These are phyloP conservation scores for Perizoma affinitatum DNA, from an alignment of 2,888 invertebrate genomes.

Conservation along the genomic window DNA sequence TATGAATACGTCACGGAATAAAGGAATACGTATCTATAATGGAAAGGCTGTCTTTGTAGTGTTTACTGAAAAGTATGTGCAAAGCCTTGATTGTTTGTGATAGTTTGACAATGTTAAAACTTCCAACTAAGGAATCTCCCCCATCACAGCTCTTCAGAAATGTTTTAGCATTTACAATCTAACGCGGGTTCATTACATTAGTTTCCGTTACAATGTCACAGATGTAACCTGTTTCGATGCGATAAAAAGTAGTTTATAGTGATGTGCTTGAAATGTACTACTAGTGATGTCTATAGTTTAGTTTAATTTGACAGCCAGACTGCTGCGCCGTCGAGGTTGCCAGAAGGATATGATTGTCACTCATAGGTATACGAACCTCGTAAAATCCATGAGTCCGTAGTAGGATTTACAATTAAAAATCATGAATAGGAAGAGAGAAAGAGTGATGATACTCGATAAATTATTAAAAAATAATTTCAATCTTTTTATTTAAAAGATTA, in stretches of 20 bases:
- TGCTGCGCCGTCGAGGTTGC: not conserved
- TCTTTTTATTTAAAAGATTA: too few species aligned
- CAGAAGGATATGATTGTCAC: too few species aligned
- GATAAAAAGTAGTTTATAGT: slow-evolving; percentile 1
- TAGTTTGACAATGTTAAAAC: not conserved
- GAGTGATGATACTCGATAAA: too few species aligned
- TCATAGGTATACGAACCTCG: slow-evolving; percentile 2
- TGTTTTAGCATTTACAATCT: slow-evolving; percentile 6
- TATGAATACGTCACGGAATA: too few species aligned
- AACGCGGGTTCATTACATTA: slow-evolving; percentile 13
- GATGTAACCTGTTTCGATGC: not conserved
- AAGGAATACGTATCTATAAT: too few species aligned
- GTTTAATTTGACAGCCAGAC: too few species aligned
- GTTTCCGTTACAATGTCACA: slow-evolving; percentile 16
- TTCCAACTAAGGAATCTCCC: not conserved
- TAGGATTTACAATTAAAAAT: too few species aligned
- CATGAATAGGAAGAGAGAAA: too few species aligned
- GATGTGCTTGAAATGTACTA: not conserved
- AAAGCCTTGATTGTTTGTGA: not conserved
- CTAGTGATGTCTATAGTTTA: too few species aligned
- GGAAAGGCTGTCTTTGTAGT: too few species aligned
- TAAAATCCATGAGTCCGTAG: not conserved
- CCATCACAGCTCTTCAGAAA: slow-evolving; percentile 7
- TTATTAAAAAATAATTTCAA: too few species aligned
- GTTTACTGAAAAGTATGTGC: too few species aligned